Evolutionary conservation across 2,797 vertebrate genomes (phyloP).

Genomic region (Australoheros facetus): DNA sequence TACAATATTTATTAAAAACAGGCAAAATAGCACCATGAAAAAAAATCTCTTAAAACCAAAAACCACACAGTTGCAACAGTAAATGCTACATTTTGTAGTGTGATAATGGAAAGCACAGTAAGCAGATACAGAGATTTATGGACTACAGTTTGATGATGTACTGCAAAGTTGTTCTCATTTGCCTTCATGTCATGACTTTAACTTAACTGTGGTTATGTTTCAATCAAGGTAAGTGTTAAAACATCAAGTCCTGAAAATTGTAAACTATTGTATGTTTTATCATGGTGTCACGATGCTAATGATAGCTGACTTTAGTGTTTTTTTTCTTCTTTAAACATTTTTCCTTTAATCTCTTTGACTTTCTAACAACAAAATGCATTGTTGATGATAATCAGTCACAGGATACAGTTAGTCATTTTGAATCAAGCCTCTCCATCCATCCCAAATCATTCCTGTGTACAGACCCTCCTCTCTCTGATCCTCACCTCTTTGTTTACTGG

Average conservation of each 20-base stretch:
- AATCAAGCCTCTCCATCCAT: conserved; percentile 18
- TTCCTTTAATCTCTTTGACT: conserved; percentile 20
- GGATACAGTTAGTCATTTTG: conserved; percentile 37
- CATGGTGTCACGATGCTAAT: conserved; percentile 39
- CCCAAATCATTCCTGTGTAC: conserved; percentile 10
- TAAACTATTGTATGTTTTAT: conserved; percentile 54
- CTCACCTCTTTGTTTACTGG: conserved; percentile 39
- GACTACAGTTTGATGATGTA: conserved; percentile 11
- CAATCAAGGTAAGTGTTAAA: conserved; percentile 33
- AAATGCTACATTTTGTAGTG: conserved; percentile 64
- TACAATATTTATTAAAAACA: conserved; percentile 79
- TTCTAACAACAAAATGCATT: conserved; percentile 40
- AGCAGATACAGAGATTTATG: conserved; percentile 29
- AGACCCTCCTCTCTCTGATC: conserved; percentile 11
- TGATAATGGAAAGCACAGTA: conserved; percentile 58
- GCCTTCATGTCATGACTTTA: conserved; percentile 55
- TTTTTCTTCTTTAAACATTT: conserved; percentile 23
- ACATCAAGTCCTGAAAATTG: conserved; percentile 46
- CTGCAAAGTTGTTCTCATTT: conserved; percentile 35
- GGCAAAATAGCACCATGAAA: conserved; percentile 77
- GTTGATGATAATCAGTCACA: conserved; percentile 29
- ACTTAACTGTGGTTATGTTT: conserved; percentile 43
- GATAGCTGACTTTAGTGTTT: conserved; percentile 15
- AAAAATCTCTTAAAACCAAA: conserved; percentile 54
- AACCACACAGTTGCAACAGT: conserved; percentile 59